A percentile compares a stretch with the other conserved stretches of the same genome.
Evolutionary conservation across 2,888 invertebrate species (phyloP).

Genomic region (Patella pellucida): DNA sequence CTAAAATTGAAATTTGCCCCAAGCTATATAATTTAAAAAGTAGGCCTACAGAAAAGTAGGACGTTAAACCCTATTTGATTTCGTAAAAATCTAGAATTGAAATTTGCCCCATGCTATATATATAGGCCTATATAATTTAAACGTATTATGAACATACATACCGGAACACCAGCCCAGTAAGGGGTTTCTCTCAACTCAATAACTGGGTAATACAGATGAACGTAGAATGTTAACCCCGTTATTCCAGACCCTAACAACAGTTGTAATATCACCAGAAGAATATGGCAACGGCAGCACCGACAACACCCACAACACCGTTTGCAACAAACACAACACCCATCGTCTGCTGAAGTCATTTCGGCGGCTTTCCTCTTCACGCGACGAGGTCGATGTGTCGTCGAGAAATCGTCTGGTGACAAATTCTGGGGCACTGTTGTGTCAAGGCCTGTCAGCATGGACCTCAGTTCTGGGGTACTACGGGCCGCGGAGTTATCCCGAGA

Average conservation of each 20-base stretch:
- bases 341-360: constrained; percentile 12
- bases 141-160: constrained; percentile 33
- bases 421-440: constrained; percentile 48
- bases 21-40: no score
- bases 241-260: constrained; percentile 46
- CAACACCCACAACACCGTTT: constrained; percentile 22
- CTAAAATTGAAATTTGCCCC: not conserved
- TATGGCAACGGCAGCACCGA: constrained; percentile 37
- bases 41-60: no score
- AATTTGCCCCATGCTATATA: not conserved
- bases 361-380: constrained; percentile 19
- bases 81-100: not conserved
- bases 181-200: constrained; percentile 45
- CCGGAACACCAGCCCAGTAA: constrained; percentile 57
- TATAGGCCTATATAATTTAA: not conserved
- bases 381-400: constrained; percentile 28
- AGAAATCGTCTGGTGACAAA: constrained; percentile 38
- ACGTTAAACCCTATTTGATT: not conserved
- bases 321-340: constrained; percentile 13
- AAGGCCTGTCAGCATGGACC: constrained; percentile 46
- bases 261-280: constrained; percentile 52
- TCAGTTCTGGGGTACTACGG: constrained; percentile 44
- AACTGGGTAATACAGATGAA: constrained; percentile 45
- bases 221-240: constrained; percentile 49
- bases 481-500: constrained; percentile 27